Evolutionary conservation across 2,113 vertebrate species (phyloP).

Genomic region (Gallinago media): DNA sequence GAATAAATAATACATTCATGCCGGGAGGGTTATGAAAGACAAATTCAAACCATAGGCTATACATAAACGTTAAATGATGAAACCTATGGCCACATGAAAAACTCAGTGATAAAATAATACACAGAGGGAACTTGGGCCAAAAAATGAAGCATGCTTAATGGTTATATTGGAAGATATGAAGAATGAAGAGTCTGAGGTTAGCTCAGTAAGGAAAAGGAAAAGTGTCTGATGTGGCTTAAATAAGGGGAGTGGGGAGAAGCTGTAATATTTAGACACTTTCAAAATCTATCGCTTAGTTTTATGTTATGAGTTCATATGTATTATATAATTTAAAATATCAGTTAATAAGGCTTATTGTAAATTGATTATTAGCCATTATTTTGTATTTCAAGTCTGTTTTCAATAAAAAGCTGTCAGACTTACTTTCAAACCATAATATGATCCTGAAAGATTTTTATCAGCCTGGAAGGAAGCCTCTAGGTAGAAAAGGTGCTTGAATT

Average conservation of each 20-base stretch:
- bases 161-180: neutral
- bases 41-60: neutral
- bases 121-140: neutral
- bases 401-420: neutral
- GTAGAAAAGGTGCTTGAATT: neutral
- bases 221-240: neutral
- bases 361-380: neutral
- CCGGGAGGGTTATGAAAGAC: neutral
- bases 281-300: neutral
- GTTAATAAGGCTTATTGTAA: neutral
- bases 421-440: neutral
- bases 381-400: neutral
- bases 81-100: neutral
- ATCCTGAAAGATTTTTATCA: neutral
- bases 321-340: neutral
- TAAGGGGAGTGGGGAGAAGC: neutral
- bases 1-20: neutral
- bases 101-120: neutral
- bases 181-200: neutral
- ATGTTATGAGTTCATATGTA: neutral
- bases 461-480: neutral
- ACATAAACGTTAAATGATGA: neutral
- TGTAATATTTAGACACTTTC: neutral
- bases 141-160: neutral
- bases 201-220: neutral